Evolutionary conservation across 2,888 invertebrate genomes (phyloP).

Genomic region (Aphidius colemani): DNA sequence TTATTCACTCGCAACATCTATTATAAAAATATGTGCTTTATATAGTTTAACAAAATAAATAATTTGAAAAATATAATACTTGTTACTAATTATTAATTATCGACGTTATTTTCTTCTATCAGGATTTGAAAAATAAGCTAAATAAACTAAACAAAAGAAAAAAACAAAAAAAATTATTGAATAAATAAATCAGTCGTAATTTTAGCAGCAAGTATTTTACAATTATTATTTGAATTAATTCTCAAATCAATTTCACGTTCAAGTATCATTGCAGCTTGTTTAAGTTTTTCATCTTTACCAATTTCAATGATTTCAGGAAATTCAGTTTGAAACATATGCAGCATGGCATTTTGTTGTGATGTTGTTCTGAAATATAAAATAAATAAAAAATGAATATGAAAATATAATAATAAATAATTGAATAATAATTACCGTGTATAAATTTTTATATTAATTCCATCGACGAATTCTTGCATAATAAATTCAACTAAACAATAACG

Average conservation of each 20-base stretch:
- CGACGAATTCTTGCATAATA: constrained; percentile 34
- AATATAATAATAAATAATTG: neutral
- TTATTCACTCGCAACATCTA: constrained; percentile 46
- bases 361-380: constrained; percentile 38
- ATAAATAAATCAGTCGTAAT: constrained; percentile 50
- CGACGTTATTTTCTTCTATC: neutral
- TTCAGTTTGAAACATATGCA: constrained; percentile 41
- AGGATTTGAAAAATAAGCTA: neutral
- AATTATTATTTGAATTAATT: constrained; percentile 36
- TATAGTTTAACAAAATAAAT: constrained; percentile 52
- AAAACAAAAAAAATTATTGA: constrained; percentile 35
- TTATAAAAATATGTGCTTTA: constrained; percentile 51
- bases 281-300: constrained; percentile 34
- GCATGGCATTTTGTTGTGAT: constrained; percentile 45
- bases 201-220: constrained; percentile 44
- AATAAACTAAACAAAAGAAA: neutral
- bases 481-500: constrained; percentile 46
- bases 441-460: constrained; percentile 34
- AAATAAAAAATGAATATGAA: neutral
- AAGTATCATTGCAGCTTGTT: constrained; percentile 45
- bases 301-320: constrained; percentile 41
- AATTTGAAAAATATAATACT: constrained; percentile 41
- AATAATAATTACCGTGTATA: constrained; percentile 44
- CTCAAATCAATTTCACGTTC: constrained; percentile 47
- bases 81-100: constrained; percentile 1